Evolutionary conservation across 1,140 invertebrate genomes (phyloP).

Genomic region (Drosophila tsacasi): DNA sequence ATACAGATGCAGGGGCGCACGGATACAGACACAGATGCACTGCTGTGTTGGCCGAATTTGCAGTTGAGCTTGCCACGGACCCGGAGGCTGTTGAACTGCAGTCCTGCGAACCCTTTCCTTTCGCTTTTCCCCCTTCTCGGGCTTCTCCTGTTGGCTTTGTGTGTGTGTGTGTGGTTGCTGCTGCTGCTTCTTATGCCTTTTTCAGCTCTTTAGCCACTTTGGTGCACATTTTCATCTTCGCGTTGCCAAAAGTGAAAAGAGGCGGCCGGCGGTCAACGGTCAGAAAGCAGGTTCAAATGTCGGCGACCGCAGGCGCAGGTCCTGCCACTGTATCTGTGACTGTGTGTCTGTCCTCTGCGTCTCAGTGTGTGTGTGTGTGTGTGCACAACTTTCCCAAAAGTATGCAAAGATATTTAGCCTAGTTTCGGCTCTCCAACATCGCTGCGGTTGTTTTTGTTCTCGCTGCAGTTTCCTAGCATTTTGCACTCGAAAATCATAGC

Average conservation of each 20-base stretch:
- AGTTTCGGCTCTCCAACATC: constrained; percentile 53
- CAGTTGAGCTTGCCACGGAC: constrained; percentile 48
- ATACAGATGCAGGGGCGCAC: constrained; percentile 49
- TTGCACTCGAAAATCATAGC: constrained; percentile 14
- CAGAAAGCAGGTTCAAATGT: constrained; percentile 76
- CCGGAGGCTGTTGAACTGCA: constrained; percentile 78
- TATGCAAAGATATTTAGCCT: constrained; percentile 79
- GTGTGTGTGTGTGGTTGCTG: constrained; percentile 10
- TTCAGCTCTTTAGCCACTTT: constrained; percentile 31
- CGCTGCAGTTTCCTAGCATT: constrained; percentile 37
- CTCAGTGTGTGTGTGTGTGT: constrained; percentile 9
- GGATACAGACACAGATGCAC: constrained; percentile 46
- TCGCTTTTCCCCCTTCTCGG: constrained; percentile 3
- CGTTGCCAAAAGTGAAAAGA: constrained; percentile 38
- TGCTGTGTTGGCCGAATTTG: constrained; percentile 53
- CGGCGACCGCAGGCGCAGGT: constrained; percentile 73
- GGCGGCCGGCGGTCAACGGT: constrained; percentile 55
- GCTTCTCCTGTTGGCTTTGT: background rate
- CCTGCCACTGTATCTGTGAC: constrained; percentile 9
- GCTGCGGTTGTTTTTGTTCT: constrained; percentile 20
- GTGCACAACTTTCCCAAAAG: constrained; percentile 60
- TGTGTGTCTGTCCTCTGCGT: constrained; percentile 6
- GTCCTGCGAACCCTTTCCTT: constrained; percentile 67
- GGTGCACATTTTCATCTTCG: constrained; percentile 63
- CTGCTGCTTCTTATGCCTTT: constrained; percentile 20